Base-by-base conservation (phyloP, 2,888 invertebrate genomes). In the Gortyna flavago region DNA sequence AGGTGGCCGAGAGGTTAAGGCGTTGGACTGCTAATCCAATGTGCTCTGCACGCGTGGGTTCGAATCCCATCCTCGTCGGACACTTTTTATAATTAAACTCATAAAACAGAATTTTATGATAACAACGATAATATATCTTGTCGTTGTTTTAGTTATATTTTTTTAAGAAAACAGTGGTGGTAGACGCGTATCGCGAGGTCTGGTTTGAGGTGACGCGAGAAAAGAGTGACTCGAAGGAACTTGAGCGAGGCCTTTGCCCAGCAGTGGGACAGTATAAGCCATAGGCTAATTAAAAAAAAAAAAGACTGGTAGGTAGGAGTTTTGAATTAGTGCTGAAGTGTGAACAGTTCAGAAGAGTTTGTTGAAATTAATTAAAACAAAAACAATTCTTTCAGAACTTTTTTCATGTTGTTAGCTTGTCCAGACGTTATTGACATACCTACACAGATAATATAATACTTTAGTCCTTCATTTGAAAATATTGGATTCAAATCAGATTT, bases 1-100 rank as follows among this genome's bases (percentile, higher is more conserved):
- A 96, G 96, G 96, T 97, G 97, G 97, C 97, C 97, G 97, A 97
- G 97, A 92, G 97, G 96, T 97, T 96, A 97, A 97, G 97, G 97
- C 97, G 97, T 96, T 97, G 97, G 97, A 97, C 97, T 97, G 98
- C 98, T 98, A 98, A 98, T 98, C 98, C 97, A 97, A 97, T 98
- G 97, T 97, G 97, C 97, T 97, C 97, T 97, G 97, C 97, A 97
- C 97, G 97, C 97, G 97, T 97, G 97, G 97, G 97, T 98, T 97
- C 97, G 97, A 97, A 97, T 98, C 97, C 97, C 97, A 97, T 97
- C 97, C 97, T 97, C 97, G 97, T 97, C 97, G 97, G 84, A 89
- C 65, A 1, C 7, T 87, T 62, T 89, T 89, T 86, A 51, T 9
- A 59, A n/a, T 32, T 59, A 35, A 72, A 25, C 57, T 51, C 2